Base-by-base conservation (phyloP, 2,888 invertebrate genomes). In the Apotomis betuletana region DNA sequence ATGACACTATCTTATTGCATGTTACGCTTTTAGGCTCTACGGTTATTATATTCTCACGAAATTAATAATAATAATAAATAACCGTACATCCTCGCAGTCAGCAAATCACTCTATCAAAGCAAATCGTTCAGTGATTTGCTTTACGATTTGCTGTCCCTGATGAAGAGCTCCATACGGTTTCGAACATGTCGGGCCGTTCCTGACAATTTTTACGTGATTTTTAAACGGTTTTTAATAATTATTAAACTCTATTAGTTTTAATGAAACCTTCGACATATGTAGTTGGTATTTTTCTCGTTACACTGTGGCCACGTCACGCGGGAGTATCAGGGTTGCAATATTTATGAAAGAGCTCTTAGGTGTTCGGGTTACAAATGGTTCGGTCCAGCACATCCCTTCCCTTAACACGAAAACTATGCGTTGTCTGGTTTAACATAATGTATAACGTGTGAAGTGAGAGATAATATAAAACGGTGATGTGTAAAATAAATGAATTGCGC, bases 281-380 rank as follows among this genome's bases (percentile, higher is more conserved):
- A n/a, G 12, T 44, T 6, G 44, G 5, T 36, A 5, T 57, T 63
- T 36, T 69, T 63, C 9, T 41, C 6, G 13, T 5, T 51, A 41
- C n/a, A 69, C 69, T 63, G 36, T 27, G 41, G 15, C 12, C 55
- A 5, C 51, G 38, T 69, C 15, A 49, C 60, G 13, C 54, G n/a
- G 0, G 49, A 59, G 27, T 57, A 63, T 63, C 57, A 27, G 27
- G 10, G 36, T 13, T 51, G 57, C 51, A n/a, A 69, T 63, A 69
- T 69, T 58, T 69, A 69, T 63, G 63, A 58, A 63, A 51, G 51
- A 27, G 5, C 49, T 49, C 55, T 58, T 57, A 58, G 62, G 38
- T 55, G 54, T 62, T 38, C 57, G 41, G 12, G 62, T 41, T 63
- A 69, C 69, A 69, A 69, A 69, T 69, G 55, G 69, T 41, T 62